phyloP scores from a whole-genome alignment of 2,113 vertebrate species.

The Pholis gunnellus region DNA sequence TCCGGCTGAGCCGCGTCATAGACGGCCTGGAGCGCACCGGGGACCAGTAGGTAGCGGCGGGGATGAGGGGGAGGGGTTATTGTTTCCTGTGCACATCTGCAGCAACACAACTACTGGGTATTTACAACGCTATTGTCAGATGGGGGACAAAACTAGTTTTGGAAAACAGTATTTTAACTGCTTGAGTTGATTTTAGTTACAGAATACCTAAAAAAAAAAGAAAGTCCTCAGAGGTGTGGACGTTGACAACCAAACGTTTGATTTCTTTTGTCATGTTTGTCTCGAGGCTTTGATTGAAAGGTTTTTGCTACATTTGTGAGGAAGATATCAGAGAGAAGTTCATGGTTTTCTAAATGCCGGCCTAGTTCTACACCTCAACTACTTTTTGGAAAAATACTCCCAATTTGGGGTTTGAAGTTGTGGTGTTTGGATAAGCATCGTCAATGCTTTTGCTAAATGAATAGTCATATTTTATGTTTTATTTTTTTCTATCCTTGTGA shows the following conservation, averaged over 20 bases:
- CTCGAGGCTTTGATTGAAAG: conserved; percentile 26
- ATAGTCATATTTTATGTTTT: conserved; percentile 35
- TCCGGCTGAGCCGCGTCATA: conserved; percentile 93
- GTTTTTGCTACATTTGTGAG: conserved; percentile 28
- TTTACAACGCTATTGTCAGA: conserved; percentile 48
- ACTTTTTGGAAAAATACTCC: conserved; percentile 44
- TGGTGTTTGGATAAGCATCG: conserved; percentile 22
- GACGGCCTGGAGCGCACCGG: conserved; percentile 89
- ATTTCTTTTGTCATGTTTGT: neutral
- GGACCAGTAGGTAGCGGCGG: conserved; percentile 76
- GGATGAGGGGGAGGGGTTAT: conserved; percentile 9
- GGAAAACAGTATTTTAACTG: conserved; percentile 52
- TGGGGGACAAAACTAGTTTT: conserved; percentile 36
- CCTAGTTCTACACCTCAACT: conserved; percentile 38
- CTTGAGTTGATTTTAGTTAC: conserved; percentile 50
- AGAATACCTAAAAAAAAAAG: conserved; percentile 17
- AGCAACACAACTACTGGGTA: conserved; percentile 57
- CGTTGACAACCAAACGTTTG: conserved; percentile 31
- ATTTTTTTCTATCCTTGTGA: conserved; percentile 42
- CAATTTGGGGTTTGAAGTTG: conserved; percentile 22
- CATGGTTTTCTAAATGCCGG: conserved; percentile 42
- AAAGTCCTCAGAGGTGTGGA: conserved; percentile 30
- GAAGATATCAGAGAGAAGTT: conserved; percentile 31
- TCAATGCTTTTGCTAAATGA: conserved; percentile 25
- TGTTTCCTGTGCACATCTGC: conserved; percentile 42